Conservation (phyloP, 2,113 vertebrate species). For the Leptocoma aspasia region DNA sequence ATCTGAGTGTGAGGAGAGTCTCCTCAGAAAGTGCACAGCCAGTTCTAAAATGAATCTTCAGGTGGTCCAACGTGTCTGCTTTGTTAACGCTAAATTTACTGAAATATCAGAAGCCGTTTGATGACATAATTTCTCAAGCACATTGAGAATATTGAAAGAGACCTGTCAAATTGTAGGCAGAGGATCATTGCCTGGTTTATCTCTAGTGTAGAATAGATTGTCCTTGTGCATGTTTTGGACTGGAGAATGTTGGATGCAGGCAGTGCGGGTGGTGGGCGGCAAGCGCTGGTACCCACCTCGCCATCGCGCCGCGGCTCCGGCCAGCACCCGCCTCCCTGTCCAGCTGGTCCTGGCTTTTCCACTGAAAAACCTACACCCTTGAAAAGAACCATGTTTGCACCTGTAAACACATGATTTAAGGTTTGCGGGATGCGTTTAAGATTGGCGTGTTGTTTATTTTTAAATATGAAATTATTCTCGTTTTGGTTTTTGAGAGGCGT, state of each 20-base stretch:
- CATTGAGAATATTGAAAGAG: neutral
- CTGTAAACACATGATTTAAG: neutral
- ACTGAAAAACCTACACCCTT: neutral
- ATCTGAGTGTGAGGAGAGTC: neutral
- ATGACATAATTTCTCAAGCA: neutral
- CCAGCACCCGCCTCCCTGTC: neutral
- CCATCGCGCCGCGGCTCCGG: neutral
- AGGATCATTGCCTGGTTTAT: neutral
- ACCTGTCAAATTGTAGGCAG: neutral
- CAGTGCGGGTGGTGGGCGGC: neutral
- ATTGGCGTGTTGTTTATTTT: neutral
- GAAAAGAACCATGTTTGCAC: neutral
- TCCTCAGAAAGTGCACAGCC: neutral
- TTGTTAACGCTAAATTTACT: neutral
- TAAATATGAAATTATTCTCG: neutral
- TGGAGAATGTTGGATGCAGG: neutral
- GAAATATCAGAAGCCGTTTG: neutral
- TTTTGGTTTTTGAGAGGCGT: neutral
- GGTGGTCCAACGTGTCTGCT: neutral
- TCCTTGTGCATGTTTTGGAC: rapidly evolving
- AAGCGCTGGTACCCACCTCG: neutral
- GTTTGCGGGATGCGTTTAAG: neutral
- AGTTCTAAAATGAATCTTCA: neutral
- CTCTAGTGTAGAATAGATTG: rapidly evolving
- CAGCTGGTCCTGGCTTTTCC: neutral